Evolutionary conservation across 2,888 invertebrate species (phyloP).

Genomic region (Eurois occulta): DNA sequence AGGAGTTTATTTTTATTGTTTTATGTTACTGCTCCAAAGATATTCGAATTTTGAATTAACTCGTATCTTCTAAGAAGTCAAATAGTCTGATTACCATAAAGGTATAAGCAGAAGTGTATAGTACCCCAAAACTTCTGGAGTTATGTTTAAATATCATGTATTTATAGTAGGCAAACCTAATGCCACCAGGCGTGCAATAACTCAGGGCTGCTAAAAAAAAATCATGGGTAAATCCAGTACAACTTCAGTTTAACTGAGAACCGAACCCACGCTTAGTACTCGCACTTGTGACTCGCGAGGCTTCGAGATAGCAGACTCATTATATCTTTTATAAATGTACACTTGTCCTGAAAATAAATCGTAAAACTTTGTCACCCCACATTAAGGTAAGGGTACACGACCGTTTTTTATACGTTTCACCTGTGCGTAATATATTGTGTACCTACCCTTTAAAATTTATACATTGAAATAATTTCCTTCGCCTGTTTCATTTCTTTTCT

Average conservation of each 20-base stretch:
- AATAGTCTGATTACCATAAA: neutral
- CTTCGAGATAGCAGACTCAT: neutral
- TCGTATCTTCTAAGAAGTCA: neutral
- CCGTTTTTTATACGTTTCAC: conserved; percentile 63
- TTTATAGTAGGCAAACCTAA: neutral
- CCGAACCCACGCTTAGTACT: neutral
- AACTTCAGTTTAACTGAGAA: neutral
- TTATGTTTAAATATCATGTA: neutral
- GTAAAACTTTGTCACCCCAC: conserved; percentile 24
- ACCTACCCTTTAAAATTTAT: conserved; percentile 59
- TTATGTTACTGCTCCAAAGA: neutral
- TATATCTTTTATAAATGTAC: neutral
- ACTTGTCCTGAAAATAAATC: neutral
- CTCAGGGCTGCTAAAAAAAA: neutral
- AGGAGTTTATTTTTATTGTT: conserved; percentile 9
- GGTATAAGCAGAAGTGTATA: neutral
- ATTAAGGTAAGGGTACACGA: conserved; percentile 24
- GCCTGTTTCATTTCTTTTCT: conserved; percentile 23
- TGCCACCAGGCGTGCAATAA: neutral
- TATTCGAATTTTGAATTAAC: neutral
- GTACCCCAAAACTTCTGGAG: neutral
- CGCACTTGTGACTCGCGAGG: neutral
- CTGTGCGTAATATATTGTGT: conserved; percentile 60
- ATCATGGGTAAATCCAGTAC: neutral
- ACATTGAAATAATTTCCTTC: conserved; percentile 49